These are phyloP conservation scores for Helicolenus hilgendorfi DNA, from an alignment of 2,797 vertebrate species.

Conservation along the genomic window DNA sequence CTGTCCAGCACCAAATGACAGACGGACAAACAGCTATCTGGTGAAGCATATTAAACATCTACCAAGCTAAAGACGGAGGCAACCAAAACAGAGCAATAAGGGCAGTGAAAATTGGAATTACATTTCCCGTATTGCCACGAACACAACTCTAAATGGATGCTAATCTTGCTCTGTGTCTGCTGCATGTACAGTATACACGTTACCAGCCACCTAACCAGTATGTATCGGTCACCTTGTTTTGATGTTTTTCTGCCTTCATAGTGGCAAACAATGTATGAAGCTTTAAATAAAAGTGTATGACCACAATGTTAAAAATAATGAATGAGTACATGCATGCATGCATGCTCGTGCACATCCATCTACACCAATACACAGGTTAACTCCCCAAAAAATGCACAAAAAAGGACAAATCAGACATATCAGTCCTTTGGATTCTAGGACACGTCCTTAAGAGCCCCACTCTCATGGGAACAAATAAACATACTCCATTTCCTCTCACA, in stretches of 20 bases:
- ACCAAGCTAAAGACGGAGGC: not conserved
- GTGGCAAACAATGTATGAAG: not conserved
- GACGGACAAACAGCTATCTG: not conserved
- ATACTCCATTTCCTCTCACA: not conserved
- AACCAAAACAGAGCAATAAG: not conserved
- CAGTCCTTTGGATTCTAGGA: constrained; percentile 44
- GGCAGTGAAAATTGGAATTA: not conserved
- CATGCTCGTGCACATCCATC: not conserved
- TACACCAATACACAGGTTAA: not conserved
- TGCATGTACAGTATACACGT: not conserved
- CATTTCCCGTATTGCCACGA: not conserved
- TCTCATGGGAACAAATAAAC: constrained; percentile 19
- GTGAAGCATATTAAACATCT: not conserved
- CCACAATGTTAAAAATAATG: not conserved
- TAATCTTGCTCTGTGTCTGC: no score
- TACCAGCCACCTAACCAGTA: not conserved
- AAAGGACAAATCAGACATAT: not conserved
- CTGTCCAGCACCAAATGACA: not conserved
- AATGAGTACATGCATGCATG: not conserved
- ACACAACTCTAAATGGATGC: no score
- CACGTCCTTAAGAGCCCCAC: constrained; percentile 21
- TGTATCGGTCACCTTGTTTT: not conserved
- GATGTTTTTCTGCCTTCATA: not conserved
- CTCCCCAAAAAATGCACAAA: not conserved
- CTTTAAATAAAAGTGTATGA: not conserved